Evolutionary conservation across 1,140 invertebrate species (phyloP), one percentile per base, ranked within the genome.

Genomic region (Stegodyphus dumicola): DNA sequence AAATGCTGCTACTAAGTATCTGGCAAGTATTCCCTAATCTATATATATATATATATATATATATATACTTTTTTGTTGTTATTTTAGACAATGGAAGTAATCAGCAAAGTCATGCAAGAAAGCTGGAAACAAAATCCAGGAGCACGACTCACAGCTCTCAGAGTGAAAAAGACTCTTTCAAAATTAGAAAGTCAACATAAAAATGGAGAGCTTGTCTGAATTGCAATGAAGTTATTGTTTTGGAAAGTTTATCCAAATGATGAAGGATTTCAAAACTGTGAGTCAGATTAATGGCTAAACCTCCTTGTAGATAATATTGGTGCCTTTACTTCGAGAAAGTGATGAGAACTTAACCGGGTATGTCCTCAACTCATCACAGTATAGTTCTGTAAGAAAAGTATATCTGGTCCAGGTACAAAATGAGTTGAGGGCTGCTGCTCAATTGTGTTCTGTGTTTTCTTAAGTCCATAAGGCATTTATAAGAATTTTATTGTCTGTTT

Each of bases 41-140:
- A 33, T 33, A 33, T 33, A 33, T 33, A 1, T 1, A 33, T 33
- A 33, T n/a, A 33, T 33, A 33, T 33, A 33, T 33, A 33, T 33
- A 33, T 33, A 1, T 1, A 33, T 33, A 33, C 33, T 33, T 33
- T 33, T 33, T 33, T 10, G 1, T 54, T 67, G 6, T 75, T 66
- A 33, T 92, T 93, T 3, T 91, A 97, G 94, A 94, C 95, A 67
- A 91, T 98, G 77, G 94, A 95, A 87, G 93, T 94, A 52, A 95
- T 98, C 93, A 94, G 94, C n/a, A 97, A 97, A 90, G 93, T 99
- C 77, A 99, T 99, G 96, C 96, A 96, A 89, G 97, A 99, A 90
- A 98, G 97, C 90, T 98, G 97, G 97, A 96, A 97, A 89, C 95
- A 96, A 85, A 97, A 97, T 90, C 95, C 97, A 11, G 95, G 95